A percentile compares a stretch with the other conserved stretches of the same genome.
Conservation (phyloP, 2,797 vertebrate species). For the Lophius americanus region DNA sequence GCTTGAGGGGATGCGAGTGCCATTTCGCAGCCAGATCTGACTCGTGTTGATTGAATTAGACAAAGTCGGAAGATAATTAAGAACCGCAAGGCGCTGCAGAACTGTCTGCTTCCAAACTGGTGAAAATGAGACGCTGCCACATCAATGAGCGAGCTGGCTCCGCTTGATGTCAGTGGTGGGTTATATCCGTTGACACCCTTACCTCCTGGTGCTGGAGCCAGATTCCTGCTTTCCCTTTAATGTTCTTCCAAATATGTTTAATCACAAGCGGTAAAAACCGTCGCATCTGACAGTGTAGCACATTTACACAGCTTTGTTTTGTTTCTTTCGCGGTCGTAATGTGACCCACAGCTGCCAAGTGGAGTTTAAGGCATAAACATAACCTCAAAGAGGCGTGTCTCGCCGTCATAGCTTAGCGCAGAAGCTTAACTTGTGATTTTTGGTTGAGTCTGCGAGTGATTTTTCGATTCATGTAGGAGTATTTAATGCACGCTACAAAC, state of each 20-base stretch:
- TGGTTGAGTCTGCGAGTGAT: slow-evolving; percentile 13
- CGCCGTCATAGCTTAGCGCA: slow-evolving; percentile 40
- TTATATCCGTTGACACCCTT: slow-evolving; percentile 82
- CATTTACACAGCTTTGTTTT: slow-evolving; percentile 76
- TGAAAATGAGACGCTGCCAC: slow-evolving; percentile 84
- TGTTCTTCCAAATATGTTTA: slow-evolving; percentile 83
- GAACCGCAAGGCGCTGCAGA: slow-evolving; percentile 83
- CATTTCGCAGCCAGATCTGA: slow-evolving; percentile 83
- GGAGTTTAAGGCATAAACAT: slow-evolving; percentile 65
- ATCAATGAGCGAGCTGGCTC: slow-evolving; percentile 79
- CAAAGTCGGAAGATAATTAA: slow-evolving; percentile 87
- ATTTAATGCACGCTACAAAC: not conserved
- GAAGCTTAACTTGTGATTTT: slow-evolving; percentile 28
- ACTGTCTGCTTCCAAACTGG: slow-evolving; percentile 83
- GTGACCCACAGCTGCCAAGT: slow-evolving; percentile 72
- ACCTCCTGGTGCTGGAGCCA: slow-evolving; percentile 75
- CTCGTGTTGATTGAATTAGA: slow-evolving; percentile 87
- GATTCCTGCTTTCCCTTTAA: slow-evolving; percentile 77
- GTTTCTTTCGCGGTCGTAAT: slow-evolving; percentile 68
- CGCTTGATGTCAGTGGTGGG: slow-evolving; percentile 77
- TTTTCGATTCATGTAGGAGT: slow-evolving; percentile 2
- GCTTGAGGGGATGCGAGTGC: slow-evolving; percentile 78
- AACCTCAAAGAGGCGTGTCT: slow-evolving; percentile 63
- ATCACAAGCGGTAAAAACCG: slow-evolving; percentile 68
- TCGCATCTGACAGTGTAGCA: slow-evolving; percentile 71